Base-by-base conservation (phyloP, 2,113 vertebrate genomes). In the Platichthys stellatus region DNA sequence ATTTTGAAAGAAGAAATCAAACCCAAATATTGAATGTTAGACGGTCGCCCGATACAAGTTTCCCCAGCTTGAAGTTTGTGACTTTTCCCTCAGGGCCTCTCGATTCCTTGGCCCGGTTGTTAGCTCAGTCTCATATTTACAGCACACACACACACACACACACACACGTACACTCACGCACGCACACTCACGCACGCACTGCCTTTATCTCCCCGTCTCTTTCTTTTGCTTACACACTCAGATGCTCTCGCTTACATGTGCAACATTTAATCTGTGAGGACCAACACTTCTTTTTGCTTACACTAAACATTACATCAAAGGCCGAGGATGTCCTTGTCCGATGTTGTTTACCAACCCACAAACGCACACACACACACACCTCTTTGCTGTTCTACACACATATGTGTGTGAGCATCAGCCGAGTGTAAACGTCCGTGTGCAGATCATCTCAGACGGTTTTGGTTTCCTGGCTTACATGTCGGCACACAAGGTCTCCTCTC, bases 101-200 rank as follows among this genome's bases (percentile, higher is more conserved):
- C 60, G 8, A 45, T 76, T 88, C 76, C 47, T 63, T 6, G 11
- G 74, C 72, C 76, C 71, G 63, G 31, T 83, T 71, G 67, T 76
- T 78, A 74, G 76, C 84, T 80, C 76, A 13, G 83, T 74, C 64
- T 87, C 78, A 71, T 77, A 60, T 90, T 81, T 73, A 89, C 59
- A 61, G 18, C 28, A 61, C 67, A 56, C 72, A 77, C 82, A 71
- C 57, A 66, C 73, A 66, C 54, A 63, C 40, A 23, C 66, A 26
- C 58, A 53, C 58, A 65, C 61, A 31, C 61, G 45, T 60, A 61
- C 67, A 56, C 56, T 62, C 82, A 75, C 76, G 82, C 67, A 64
- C 72, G 7, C 49, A 20, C 17, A 58, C 68, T 54, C 66, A 69
- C 66, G 26, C 66, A 54, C 76, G 65, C 69, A 45, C 75, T 26